A percentile compares a stretch with the other conserved stretches of the same genome.
Conservation (phyloP, 1,140 invertebrate species). For the Hycleus phaleratus region DNA sequence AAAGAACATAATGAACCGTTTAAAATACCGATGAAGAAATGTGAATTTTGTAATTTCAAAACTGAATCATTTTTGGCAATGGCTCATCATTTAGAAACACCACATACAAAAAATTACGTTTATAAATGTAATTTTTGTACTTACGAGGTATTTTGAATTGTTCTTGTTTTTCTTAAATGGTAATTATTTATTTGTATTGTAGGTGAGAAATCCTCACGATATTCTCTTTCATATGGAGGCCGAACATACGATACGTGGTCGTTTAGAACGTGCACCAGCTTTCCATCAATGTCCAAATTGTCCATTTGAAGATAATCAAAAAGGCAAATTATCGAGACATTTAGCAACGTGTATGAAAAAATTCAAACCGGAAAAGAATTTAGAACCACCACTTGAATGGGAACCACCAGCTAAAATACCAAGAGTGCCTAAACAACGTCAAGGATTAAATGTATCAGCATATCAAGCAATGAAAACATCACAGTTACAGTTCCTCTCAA, state of each 20-base stretch:
- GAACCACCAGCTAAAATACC: constrained; percentile 89
- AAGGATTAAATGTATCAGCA: constrained; percentile 35
- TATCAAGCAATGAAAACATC: constrained; percentile 43
- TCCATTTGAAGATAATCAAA: constrained; percentile 90
- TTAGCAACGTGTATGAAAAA: constrained; percentile 83
- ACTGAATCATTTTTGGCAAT: constrained; percentile 82
- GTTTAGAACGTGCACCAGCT: constrained; percentile 74
- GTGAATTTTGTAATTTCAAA: constrained; percentile 87
- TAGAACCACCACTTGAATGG: constrained; percentile 79
- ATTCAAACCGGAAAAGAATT: constrained; percentile 69
- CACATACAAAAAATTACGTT: constrained; percentile 81
- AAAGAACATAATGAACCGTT: constrained; percentile 85
- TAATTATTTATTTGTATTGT: neutral
- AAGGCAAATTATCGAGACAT: constrained; percentile 86
- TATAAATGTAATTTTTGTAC: constrained; percentile 84
- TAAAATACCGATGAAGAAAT: constrained; percentile 64
- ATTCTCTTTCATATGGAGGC: constrained; percentile 89
- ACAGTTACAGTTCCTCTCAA: constrained; percentile 14
- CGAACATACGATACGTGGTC: constrained; percentile 70
- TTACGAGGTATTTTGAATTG: constrained; percentile 49
- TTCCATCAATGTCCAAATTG: constrained; percentile 91
- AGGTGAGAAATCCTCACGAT: constrained; percentile 68
- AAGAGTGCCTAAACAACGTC: constrained; percentile 53
- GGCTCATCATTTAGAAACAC: constrained; percentile 84
- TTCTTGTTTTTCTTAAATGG: neutral